A percentile compares a stretch with the other conserved stretches of the same genome.
Evolutionary conservation across 2,113 vertebrate genomes (phyloP).

Genomic region (Condylura cristata): DNA sequence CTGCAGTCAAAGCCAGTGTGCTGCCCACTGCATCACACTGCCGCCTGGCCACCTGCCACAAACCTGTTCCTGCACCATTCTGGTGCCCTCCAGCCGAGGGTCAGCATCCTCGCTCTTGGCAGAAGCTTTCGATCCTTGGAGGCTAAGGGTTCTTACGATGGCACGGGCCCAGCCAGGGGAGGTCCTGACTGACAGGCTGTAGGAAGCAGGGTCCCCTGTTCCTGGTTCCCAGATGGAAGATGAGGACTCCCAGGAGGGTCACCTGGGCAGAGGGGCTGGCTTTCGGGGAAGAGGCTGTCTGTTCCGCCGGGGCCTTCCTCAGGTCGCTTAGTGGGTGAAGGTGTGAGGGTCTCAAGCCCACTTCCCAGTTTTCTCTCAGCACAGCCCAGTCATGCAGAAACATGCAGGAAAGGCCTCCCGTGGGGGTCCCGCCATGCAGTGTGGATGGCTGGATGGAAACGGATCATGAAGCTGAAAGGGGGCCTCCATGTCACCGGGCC

Average conservation of each 20-base stretch:
- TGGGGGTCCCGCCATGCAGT: conserved; percentile 87
- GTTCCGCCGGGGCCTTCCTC: not conserved
- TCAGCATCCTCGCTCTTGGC: not conserved
- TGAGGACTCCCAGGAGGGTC: not conserved
- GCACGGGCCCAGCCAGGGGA: too few species aligned
- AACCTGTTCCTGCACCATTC: not conserved
- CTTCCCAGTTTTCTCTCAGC: conserved; percentile 83
- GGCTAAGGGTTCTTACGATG: not conserved
- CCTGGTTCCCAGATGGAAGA: not conserved
- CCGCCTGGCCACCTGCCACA: not conserved
- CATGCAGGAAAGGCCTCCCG: conserved; percentile 86
- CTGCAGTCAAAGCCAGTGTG: not conserved
- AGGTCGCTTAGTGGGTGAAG: not conserved
- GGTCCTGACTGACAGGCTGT: not conserved
- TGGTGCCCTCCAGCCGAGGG: accelerated
- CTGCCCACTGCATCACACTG: not conserved
- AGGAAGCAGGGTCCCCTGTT: not conserved
- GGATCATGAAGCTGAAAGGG: conserved; percentile 85
- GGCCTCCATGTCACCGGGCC: conserved; percentile 85
- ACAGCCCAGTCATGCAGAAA: conserved; percentile 85
- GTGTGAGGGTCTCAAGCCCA: conserved; percentile 73
- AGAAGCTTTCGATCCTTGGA: not conserved
- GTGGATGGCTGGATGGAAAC: conserved; percentile 87
- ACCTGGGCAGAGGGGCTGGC: not conserved
- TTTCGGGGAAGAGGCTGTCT: not conserved